Percentiles rank a stretch among this genome's conserved stretches.
phyloP scores from a whole-genome alignment of 2,888 invertebrate genomes.

The Odontothrips loti region DNA sequence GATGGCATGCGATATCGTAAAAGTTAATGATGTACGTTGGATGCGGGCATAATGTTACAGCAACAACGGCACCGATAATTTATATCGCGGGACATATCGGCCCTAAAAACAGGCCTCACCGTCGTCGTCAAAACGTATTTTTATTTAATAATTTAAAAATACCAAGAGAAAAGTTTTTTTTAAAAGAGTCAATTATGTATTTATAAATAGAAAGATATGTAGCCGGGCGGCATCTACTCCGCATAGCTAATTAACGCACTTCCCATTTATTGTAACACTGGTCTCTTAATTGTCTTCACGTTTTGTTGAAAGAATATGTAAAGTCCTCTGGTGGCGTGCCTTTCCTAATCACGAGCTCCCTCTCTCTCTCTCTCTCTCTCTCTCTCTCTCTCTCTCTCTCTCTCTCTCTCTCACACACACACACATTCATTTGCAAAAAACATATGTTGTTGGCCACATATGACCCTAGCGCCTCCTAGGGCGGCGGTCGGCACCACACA shows the following conservation, averaged over 20 bases:
- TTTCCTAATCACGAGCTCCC: neutral
- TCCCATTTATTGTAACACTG: no score
- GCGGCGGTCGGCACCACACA: neutral
- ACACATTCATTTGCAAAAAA: neutral
- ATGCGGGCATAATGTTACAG: neutral
- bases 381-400: neutral
- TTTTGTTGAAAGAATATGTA: slow-evolving; percentile 1
- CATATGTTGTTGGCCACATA: neutral
- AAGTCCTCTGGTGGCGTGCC: neutral
- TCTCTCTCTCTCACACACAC: neutral
- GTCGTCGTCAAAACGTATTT: no score
- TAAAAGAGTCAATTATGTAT: no score
- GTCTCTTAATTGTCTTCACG: neutral
- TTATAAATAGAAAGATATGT: no score
- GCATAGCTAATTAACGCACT: no score
- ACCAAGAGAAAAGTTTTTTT: no score
- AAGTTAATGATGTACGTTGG: neutral
- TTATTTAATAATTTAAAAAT: no score
- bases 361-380: neutral
- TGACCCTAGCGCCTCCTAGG: no score
- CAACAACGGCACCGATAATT: neutral
- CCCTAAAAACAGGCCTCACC: no score
- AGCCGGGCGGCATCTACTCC: no score
- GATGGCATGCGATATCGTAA: slow-evolving; percentile 2
- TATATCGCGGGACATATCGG: no score